Base-by-base conservation (phyloP, 1,140 invertebrate species). In the Agrilus planipennis region DNA sequence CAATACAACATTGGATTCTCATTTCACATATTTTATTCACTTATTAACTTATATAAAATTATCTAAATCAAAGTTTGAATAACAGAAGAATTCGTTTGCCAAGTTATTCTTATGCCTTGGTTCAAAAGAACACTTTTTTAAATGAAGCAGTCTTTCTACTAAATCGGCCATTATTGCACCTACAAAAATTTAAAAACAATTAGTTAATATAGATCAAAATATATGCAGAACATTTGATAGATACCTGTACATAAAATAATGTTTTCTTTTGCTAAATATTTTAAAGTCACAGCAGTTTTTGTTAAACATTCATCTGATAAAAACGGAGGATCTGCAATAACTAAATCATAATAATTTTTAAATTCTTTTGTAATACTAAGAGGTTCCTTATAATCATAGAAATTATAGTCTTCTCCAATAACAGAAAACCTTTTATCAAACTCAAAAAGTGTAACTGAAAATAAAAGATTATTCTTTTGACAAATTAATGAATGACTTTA, bases 291-390 rank as follows among this genome's bases (percentile, higher is more conserved):
- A 0, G 86, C 73, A 17, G 77, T 82, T 68, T 94, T 94, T 2
- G 73, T 73, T 12, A 95, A 69, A 67, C 93, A 97, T 64, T 96
- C 91, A 49, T 90, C 81, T 0, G 89, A 85, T 4, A 97, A 64
- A 65, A 94, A 96, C 9, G 93, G 93, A 9, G 93, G 92, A 70
- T 97, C 92, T 0, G 82, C 87, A 38, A 96, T 70, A 2, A 97
- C 81, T 12, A 96, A 51, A 62, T 94, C 85, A 67, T 84, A 96
- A 16, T 61, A 59, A 30, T 68, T 63, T 11, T 65, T 46, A 19
- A 77, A 64, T 0, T 81, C 68, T 41, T 62, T 46, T 0, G 84
- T 74, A 10, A 95, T 55, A 34, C 78, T 69, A 23, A 81, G 60
- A 4, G 90, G 90, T 11, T 67, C 60, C 44, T 88, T 90, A 55